Evolutionary conservation across 2,888 invertebrate genomes (phyloP).

Genomic region (Lymantria monacha): DNA sequence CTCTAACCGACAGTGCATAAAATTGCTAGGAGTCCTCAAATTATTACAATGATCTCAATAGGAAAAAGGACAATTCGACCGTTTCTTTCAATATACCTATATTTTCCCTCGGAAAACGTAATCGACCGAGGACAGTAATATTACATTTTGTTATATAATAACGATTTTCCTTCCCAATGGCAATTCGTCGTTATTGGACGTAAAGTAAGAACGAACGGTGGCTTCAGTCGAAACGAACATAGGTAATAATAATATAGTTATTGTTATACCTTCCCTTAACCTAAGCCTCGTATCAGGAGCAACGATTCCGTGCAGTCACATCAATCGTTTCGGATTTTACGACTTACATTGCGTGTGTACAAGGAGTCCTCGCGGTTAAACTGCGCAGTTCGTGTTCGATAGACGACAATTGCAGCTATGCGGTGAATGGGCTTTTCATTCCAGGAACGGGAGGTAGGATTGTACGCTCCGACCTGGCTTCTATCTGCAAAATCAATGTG

Average conservation of each 20-base stretch:
- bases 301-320: conserved; percentile 25
- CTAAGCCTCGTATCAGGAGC: conserved; percentile 41
- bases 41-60: conserved; percentile 54
- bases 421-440: conserved; percentile 39
- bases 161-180: conserved; percentile 65
- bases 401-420: conserved; percentile 37
- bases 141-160: conserved; percentile 64
- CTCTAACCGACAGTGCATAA: conserved; percentile 49
- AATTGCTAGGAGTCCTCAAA: conserved; percentile 51
- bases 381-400: conserved; percentile 36
- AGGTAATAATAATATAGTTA: conserved; percentile 72
- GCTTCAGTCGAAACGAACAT: conserved; percentile 65
- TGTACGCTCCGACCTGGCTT: conserved; percentile 77
- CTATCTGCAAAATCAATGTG: conserved; percentile 83
- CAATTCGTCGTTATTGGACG: conserved; percentile 71
- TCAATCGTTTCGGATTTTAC: conserved; percentile 32
- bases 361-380: conserved; percentile 24
- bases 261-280: conserved; percentile 66
- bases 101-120: conserved; percentile 58
- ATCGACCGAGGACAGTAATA: conserved; percentile 60
- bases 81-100: conserved; percentile 60
- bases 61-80: conserved; percentile 56
- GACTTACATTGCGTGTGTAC: conserved; percentile 48
- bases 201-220: conserved; percentile 61
- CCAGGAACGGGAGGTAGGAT: conserved; percentile 63